Evolutionary conservation across 2,113 vertebrate genomes (phyloP), one percentile per base, ranked within the genome.

Genomic region (Polyodon spathula): DNA sequence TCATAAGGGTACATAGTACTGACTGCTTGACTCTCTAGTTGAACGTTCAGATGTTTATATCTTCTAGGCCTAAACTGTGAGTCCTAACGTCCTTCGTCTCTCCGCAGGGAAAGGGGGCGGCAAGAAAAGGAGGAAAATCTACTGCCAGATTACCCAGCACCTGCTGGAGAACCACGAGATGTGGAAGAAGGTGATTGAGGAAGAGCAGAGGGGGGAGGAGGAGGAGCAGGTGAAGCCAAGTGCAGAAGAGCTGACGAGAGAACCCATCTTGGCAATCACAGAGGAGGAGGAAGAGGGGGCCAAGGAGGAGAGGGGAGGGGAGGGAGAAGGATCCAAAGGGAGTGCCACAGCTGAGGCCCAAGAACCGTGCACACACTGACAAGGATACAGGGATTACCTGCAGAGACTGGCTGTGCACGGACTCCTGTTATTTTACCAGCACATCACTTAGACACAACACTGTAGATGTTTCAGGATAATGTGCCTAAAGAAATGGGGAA

Each of bases 401-500:
- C 27, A 27, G 27, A 27, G 27, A 27, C 27, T 27, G 27, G 27
- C 78, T 83, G 71, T 81, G 68, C 84, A 82, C 76, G 78, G 80
- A 91, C 84, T 87, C 76, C 80, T 86, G 77, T 84, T 81, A 88
- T 65, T 64, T 81, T 92, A 86, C 90, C 92, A 95, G 94, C 93
- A 96, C 91, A 92, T 91, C 81, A 89, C 84, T 88, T 93, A 92
- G 93, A 97, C 96, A 98, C 95, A 90, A 95, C 93, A 97, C 96
- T 97, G 96, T 98, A 97, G 95, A 98, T 85, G 83, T 88, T 78
- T 62, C 68, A 82, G 72, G 27, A 87, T 89, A 78, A 86, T 79
- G 87, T 91, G 78, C 88, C 88, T 91, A 83, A 82, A 83, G 80
- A 71, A 66, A 78, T 27, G 12, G 63, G 40, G 56, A 50, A 39